Evolutionary conservation across 2,888 invertebrate species (phyloP), one percentile per base, ranked within the genome.

Genomic region (Ptychoptera albimana): DNA sequence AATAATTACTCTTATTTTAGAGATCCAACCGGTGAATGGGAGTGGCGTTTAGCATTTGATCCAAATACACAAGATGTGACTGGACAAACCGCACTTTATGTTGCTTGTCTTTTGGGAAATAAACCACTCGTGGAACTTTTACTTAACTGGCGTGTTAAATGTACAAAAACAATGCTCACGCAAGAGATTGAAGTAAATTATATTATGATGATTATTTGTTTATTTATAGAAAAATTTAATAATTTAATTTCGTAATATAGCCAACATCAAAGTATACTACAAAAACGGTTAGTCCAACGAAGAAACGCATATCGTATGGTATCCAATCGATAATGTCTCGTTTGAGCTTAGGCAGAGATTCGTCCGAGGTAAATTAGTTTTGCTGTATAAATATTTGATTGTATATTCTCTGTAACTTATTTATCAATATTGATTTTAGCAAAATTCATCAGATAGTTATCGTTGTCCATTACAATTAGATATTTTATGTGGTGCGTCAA

Each of bases 1-100:
- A 36, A 10, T 37, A 43, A n/a, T 23, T 12, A 39, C 12, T 12
- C 38, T 16, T 34, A 14, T 39, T 48, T 46, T 64, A 78, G 80
- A 45, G 86, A 87, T 58, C 67, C 72, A 32, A 70, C 74, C 2
- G 82, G 82, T 13, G 74, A 79, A 45, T 84, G 79, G 74, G 85
- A 87, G 60, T 96, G 88, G 68, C 73, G 74, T 16, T 74, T 85
- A 62, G 80, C 92, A n/a, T 91, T 93, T 60, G 93, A 96, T 65
- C 75, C 94, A 41, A 97, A 97, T 66, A 79, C 83, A 38, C 76
- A 82, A 51, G 92, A 92, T 66, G 86, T 83, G 4, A 84, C 85
- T 29, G 89, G 88, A 0, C 91, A 93, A 66, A 93, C 82, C 49
- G 81, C 92, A 44, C 69, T 97, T 10, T 93, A 93, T 64, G 77